These are phyloP conservation scores for Pomacea canaliculata DNA, from an alignment of 2,888 invertebrate species.

Conservation along the genomic window DNA sequence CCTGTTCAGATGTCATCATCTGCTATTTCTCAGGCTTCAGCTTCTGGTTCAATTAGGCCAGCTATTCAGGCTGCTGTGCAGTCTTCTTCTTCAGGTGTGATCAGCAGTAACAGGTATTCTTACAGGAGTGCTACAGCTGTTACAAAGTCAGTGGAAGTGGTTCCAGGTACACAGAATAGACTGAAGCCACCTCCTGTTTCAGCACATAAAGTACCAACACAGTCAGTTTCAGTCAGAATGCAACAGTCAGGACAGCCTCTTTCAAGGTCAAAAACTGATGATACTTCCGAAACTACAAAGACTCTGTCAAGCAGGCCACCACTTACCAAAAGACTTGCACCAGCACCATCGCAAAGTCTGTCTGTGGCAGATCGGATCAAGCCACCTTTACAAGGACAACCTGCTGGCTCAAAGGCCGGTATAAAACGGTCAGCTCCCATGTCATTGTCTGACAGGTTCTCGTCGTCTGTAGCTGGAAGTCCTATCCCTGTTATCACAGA, in stretches of 20 bases:
- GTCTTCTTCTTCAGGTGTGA: too few relatives aligned
- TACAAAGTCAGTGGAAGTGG: not conserved
- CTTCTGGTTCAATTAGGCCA: not conserved
- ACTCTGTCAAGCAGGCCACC: not conserved
- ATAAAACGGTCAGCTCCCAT: constrained; percentile 12
- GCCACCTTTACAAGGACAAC: too few relatives aligned
- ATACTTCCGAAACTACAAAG: not conserved
- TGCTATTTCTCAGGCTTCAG: constrained; percentile 1
- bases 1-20: constrained; percentile 13
- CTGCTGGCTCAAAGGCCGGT: not conserved
- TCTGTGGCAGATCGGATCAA: not conserved
- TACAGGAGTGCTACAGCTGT: not conserved
- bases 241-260: not conserved
- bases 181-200: not conserved
- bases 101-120: too few relatives aligned
- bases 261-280: constrained; percentile 2
- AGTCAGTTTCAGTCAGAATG: not conserved
- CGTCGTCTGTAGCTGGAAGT: constrained; percentile 11
- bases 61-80: not conserved
- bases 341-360: not conserved
- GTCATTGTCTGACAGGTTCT: constrained; percentile 17
- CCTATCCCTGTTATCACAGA: constrained; percentile 24
- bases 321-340: constrained; percentile 8
- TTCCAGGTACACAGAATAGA: not conserved
- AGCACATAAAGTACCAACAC: not conserved